Percentiles rank a stretch among this genome's conserved stretches.
phyloP scores from a whole-genome alignment of 2,888 invertebrate species.

The Formica aserva region DNA sequence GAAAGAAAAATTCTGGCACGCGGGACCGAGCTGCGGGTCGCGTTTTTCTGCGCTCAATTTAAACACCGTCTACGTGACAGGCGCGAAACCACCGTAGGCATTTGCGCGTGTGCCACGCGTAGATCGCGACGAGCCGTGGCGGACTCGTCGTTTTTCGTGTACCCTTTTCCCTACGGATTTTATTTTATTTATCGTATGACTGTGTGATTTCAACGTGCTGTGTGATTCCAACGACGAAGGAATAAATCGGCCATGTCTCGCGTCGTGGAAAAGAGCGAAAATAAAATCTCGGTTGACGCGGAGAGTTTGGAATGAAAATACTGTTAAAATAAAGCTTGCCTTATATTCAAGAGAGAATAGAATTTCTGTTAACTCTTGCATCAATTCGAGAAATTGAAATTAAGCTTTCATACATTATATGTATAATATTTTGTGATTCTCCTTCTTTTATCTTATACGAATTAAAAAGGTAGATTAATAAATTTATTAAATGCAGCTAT shows the following conservation, averaged over 20 bases:
- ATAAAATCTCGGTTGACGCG: constrained; percentile 72
- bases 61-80: constrained; percentile 67
- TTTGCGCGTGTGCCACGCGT: constrained; percentile 54
- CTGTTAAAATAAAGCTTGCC: constrained; percentile 20
- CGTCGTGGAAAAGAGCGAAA: constrained; percentile 70
- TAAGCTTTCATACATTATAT: background rate
- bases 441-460: background rate
- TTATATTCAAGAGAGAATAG: constrained; percentile 10
- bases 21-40: constrained; percentile 9
- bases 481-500: constrained; percentile 5
- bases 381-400: constrained; percentile 15
- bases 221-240: constrained; percentile 59
- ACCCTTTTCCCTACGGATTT: constrained; percentile 61
- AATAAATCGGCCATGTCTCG: constrained; percentile 81
- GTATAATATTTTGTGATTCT: background rate
- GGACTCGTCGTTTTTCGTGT: constrained; percentile 39
- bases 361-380: background rate
- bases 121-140: constrained; percentile 53
- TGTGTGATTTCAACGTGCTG: background rate
- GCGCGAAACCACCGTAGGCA: constrained; percentile 56
- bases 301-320: constrained; percentile 27
- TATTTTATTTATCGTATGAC: constrained; percentile 76
- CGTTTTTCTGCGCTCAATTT: constrained; percentile 75
- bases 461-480: background rate
- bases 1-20: constrained; percentile 41